These are phyloP conservation scores for Tragelaphus buxtoni DNA, from an alignment of 2,113 vertebrate species.

Conservation along the genomic window DNA sequence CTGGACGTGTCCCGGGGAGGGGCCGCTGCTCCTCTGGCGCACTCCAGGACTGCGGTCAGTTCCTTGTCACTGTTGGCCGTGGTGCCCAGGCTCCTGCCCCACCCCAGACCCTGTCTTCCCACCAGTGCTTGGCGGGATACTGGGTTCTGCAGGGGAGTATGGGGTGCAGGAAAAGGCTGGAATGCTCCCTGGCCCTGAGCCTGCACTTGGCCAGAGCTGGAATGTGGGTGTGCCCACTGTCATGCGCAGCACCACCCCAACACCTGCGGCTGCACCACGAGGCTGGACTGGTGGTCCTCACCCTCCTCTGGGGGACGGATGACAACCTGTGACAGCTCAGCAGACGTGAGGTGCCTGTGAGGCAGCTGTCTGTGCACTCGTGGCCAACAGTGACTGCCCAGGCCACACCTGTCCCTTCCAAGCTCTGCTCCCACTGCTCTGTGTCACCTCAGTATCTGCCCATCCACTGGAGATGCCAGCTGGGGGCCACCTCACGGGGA, in stretches of 20 bases:
- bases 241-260: accelerated
- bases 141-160: no score
- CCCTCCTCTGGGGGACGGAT: background rate
- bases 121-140: background rate
- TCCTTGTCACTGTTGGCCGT: background rate
- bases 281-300: background rate
- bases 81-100: background rate
- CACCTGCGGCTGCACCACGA: accelerated
- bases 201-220: background rate
- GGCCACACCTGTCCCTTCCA: background rate
- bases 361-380: accelerated
- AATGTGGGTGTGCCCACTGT: background rate
- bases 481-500: background rate
- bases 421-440: background rate
- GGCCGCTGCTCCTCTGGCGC: background rate
- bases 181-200: background rate
- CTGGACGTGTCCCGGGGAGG: background rate
- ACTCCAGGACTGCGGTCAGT: background rate
- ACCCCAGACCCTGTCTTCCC: background rate
- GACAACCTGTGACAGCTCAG: accelerated
- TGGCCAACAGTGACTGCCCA: background rate
- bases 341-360: accelerated
- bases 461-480: accelerated
- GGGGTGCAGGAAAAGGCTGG: background rate
- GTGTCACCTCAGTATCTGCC: background rate